Evolutionary conservation across 2,888 invertebrate genomes (phyloP).

Genomic region (Glyphotaelius pellucidus): DNA sequence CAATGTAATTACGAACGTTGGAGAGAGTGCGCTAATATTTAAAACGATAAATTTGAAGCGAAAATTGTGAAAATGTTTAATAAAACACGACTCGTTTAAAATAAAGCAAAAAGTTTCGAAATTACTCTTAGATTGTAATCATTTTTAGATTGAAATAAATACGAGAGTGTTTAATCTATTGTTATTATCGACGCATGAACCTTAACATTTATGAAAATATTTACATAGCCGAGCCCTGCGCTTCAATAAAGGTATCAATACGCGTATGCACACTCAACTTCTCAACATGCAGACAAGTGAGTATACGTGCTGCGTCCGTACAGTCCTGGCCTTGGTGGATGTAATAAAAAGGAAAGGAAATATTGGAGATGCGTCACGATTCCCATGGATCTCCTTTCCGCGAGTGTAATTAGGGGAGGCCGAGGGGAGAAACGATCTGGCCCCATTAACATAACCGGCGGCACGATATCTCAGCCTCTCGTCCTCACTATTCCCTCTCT

Average conservation of each 20-base stretch:
- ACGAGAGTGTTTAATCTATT: too few relatives aligned
- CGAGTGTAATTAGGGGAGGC: constrained; percentile 43
- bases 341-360: constrained; percentile 21
- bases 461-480: constrained; percentile 60
- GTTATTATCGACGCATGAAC: too few relatives aligned
- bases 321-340: constrained; percentile 5
- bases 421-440: constrained; percentile 32
- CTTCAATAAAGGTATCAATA: neutral
- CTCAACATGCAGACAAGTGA: neutral
- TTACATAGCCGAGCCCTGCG: neutral
- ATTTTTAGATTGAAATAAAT: too few relatives aligned
- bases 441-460: constrained; percentile 61
- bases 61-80: too few relatives aligned
- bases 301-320: neutral
- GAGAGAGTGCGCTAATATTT: too few relatives aligned
- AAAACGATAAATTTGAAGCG: too few relatives aligned
- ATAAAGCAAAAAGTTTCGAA: too few relatives aligned
- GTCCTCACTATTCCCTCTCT: constrained; percentile 10
- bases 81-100: too few relatives aligned
- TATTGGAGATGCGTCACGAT: constrained; percentile 39
- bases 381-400: constrained; percentile 19
- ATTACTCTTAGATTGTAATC: too few relatives aligned
- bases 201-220: too few relatives aligned
- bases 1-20: too few relatives aligned
- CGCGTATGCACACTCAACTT: neutral